Evolutionary conservation across 2,888 invertebrate species (phyloP).

Genomic region (Ormia ochracea): DNA sequence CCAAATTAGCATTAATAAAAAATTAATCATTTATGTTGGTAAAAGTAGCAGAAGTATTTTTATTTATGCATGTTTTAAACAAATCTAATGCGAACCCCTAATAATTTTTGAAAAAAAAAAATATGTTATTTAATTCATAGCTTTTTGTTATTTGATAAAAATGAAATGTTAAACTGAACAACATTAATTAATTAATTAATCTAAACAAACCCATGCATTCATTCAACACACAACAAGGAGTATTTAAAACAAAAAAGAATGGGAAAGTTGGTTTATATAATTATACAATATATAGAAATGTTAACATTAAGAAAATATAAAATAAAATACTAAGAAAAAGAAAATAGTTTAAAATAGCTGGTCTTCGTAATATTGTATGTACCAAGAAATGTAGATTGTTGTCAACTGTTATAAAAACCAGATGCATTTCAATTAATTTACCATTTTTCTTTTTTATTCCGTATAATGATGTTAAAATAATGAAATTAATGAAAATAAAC

Average conservation of each 20-base stretch:
- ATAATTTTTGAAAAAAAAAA: constrained; percentile 11
- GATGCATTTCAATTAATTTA: neutral
- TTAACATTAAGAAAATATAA: neutral
- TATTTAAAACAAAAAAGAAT: constrained; percentile 19
- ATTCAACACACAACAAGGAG: constrained; percentile 28
- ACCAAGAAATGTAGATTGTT: constrained; percentile 6
- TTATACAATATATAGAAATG: neutral
- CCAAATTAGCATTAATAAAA: constrained; percentile 28
- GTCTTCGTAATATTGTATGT: neutral
- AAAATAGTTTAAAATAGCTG: constrained; percentile 15
- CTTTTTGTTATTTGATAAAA: constrained; percentile 22
- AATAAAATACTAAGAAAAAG: neutral
- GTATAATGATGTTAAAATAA: neutral
- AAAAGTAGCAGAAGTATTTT: neutral
- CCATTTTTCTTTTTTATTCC: neutral
- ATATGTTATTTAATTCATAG: constrained; percentile 53
- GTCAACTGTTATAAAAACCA: neutral
- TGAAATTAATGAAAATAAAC: neutral
- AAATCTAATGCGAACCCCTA: neutral
- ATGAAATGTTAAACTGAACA: neutral
- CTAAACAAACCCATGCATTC: neutral
- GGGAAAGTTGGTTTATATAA: constrained; percentile 22
- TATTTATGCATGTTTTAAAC: constrained; percentile 7
- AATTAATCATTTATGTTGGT: neutral
- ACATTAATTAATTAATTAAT: neutral